Evolutionary conservation across 2,797 vertebrate species (phyloP).

Genomic region (Typhlichthys subterraneus): DNA sequence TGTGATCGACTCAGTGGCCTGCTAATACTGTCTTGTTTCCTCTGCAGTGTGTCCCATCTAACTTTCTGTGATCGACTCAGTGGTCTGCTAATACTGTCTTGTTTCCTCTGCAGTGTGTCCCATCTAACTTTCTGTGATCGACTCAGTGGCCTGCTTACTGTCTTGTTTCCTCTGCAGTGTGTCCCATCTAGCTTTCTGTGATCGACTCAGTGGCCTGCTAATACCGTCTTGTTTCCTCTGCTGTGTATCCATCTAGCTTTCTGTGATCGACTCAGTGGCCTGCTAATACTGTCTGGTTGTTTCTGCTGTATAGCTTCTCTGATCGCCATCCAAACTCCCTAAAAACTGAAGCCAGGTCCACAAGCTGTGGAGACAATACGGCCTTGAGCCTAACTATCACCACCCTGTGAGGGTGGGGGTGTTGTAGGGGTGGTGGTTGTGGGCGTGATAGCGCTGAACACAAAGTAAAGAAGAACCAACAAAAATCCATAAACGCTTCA

Average conservation of each 20-base stretch:
- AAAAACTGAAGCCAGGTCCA: constrained; percentile 48
- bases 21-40: too few species aligned
- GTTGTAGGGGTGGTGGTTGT: background rate
- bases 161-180: too few species aligned
- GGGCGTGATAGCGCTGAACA: constrained; percentile 12
- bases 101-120: too few species aligned
- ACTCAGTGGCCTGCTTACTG: constrained; percentile 35
- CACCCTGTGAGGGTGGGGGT: constrained; percentile 23
- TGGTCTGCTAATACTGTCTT: too few species aligned
- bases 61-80: constrained; percentile 34
- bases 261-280: constrained; percentile 34
- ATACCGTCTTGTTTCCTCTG: too few species aligned
- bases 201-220: constrained; percentile 36
- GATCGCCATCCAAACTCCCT: constrained; percentile 66
- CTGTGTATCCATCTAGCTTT: too few species aligned
- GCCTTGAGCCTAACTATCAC: constrained; percentile 53
- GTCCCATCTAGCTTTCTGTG: too few species aligned
- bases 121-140: too few species aligned
- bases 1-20: constrained; percentile 35
- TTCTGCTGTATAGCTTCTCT: constrained; percentile 10
- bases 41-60: too few species aligned
- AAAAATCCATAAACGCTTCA: background rate
- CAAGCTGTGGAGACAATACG: constrained; percentile 54
- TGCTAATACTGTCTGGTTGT: too few species aligned
- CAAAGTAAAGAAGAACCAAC: constrained; percentile 26